These are phyloP conservation scores for Puffinus mauretanicus DNA, from an alignment of 2,113 vertebrate genomes.

Conservation along the genomic window DNA sequence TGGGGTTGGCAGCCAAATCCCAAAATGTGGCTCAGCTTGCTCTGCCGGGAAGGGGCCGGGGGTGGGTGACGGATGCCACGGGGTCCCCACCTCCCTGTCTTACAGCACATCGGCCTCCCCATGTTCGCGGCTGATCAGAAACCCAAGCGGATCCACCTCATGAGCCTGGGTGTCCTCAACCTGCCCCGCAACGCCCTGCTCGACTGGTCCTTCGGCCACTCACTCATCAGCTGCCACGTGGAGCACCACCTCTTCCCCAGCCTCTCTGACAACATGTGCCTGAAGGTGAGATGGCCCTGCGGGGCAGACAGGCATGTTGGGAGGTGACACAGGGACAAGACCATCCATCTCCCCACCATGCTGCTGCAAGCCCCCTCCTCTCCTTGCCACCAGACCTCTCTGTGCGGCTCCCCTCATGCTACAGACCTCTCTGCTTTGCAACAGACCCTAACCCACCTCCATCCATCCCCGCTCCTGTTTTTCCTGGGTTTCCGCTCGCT, in stretches of 20 bases:
- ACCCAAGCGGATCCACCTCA: conserved; percentile 85
- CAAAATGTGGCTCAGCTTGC: background rate
- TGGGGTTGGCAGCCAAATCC: background rate
- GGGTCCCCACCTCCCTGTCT: background rate
- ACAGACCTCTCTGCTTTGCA: background rate
- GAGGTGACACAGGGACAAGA: accelerated
- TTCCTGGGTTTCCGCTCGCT: background rate
- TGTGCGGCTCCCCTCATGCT: background rate
- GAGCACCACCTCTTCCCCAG: conserved; percentile 93
- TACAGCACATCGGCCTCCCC: conserved; percentile 88
- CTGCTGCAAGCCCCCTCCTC: background rate
- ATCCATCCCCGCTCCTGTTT: background rate
- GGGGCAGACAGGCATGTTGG: accelerated
- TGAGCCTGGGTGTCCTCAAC: conserved; percentile 90
- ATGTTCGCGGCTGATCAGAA: conserved; percentile 83
- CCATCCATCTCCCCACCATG: background rate
- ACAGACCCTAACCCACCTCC: background rate
- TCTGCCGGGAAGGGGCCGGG: background rate
- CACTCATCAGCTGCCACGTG: conserved; percentile 91
- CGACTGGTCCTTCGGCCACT: conserved; percentile 92
- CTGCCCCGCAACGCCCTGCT: conserved; percentile 83
- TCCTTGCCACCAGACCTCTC: too few relatives aligned
- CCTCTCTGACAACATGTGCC: conserved; percentile 93
- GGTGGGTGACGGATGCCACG: accelerated
- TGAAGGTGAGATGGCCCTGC: conserved; percentile 74